Evolutionary conservation across 2,113 vertebrate species (phyloP), one percentile per base, ranked within the genome.

Genomic region (Perca flavescens): DNA sequence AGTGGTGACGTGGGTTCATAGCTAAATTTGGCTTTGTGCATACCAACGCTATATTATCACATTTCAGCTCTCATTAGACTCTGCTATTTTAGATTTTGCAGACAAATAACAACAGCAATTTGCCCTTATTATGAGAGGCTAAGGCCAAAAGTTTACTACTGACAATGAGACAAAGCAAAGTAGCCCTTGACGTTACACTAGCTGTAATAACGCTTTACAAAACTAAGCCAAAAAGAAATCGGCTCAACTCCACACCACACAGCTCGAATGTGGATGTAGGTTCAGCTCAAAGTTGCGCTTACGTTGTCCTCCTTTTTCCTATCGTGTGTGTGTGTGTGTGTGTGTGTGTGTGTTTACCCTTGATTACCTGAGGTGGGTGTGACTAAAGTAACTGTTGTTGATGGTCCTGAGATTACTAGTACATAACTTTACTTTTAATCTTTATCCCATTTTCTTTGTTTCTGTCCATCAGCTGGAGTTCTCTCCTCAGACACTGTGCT

Each of bases 401-500:
- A 62, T 46, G 4, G 4, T 65, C n/a, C 31, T 43, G 28, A 63
- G 5, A 66, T 68, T 57, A 75, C 71, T 13, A n/a, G n/a, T n/a
- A n/a, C n/a, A n/a, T n/a, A n/a, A n/a, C n/a, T n/a, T n/a, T n/a
- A n/a, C n/a, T n/a, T n/a, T n/a, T n/a, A n/a, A n/a, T n/a, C 0
- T 50, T 21, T 12, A 16, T 56, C 1, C 15, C 1, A 6, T 53
- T 21, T 3, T 79, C 34, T 79, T 65, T 74, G 25, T 82, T 69
- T 85, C 25, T 50, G 79, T 92, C 80, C 89, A 21, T 76, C 90
- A 99, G 98, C 82, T 99, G 96, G 98, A 99, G 90, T 99, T 99
- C 89, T 99, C 98, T 1, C 98, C 98, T 84, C 98, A 99, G 95
- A 99, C 98, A 53, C 94, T 99, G 71, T 99, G 98, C 96, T 99